A percentile compares a stretch with the other conserved stretches of the same genome.
Conservation (phyloP, 1,140 invertebrate genomes). For the Drosophila nigrodunni region DNA sequence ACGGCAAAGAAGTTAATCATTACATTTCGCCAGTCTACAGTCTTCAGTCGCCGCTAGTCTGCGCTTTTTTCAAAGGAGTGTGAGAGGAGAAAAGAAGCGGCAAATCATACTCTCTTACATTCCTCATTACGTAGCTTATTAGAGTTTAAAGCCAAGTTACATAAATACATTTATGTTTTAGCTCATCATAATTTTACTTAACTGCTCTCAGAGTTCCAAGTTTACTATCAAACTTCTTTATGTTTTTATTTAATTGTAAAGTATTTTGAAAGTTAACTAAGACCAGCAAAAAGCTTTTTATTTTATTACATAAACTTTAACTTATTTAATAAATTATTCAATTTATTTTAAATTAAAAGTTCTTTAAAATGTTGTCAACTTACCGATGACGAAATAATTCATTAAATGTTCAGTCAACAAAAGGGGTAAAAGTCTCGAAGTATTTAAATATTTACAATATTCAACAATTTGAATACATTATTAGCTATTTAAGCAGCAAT, state of each 20-base stretch:
- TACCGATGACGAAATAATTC: neutral
- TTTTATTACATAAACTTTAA: too few relatives aligned
- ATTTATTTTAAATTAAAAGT: too few relatives aligned
- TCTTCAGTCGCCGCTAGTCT: constrained; percentile 33
- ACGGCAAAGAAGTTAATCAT: constrained; percentile 76
- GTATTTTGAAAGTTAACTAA: too few relatives aligned
- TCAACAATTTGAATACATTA: constrained; percentile 9
- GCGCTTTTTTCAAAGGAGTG: constrained; percentile 32
- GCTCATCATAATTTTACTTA: neutral
- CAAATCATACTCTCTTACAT: neutral
- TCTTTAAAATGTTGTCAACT: neutral
- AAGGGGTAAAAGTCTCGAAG: neutral
- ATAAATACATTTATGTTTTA: neutral
- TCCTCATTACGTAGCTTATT: constrained; percentile 12
- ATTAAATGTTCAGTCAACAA: neutral
- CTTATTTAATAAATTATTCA: too few relatives aligned
- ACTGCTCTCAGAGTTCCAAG: too few relatives aligned
- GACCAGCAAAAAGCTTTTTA: too few relatives aligned
- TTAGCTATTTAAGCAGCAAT: neutral
- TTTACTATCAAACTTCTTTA: too few relatives aligned
- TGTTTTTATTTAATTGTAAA: too few relatives aligned
- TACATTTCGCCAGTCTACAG: constrained; percentile 64
- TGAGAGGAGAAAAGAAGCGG: constrained; percentile 38
- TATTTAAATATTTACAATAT: constrained; percentile 1
- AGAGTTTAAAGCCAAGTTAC: neutral